Base-by-base conservation (phyloP, 1,140 invertebrate species). In the Drusus annulatus region DNA sequence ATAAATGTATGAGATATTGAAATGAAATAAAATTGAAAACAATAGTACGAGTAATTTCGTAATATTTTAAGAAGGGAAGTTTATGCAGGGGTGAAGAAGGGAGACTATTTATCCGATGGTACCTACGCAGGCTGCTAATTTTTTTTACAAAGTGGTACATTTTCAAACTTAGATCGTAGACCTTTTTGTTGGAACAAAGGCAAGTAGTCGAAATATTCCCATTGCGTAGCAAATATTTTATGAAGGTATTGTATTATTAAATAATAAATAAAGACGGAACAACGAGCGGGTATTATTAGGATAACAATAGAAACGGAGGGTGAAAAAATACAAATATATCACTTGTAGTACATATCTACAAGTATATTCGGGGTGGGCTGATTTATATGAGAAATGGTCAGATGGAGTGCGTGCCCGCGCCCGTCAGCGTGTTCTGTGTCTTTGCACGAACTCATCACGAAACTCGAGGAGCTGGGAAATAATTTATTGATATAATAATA, bases 221-320 rank as follows among this genome's bases (percentile, higher is more conserved):
- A 52, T 68, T 74, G 50, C 52, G 71, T 74, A 69, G 31, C 36
- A 25, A 78, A 68, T 78, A 78, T 78, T 78, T 78, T 78, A 78
- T 52, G 76, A 68, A 78, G 76, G 76, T 78, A 56, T 78, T 78
- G 76, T 78, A 78, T 78, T 78, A 78, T 73, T 74, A 74, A 78
- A 78, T 78, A 78, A 78, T 78, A 78, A 78, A 78, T 78, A 78
- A 78, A 78, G 76, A 78, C 62, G 28, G 50, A 19, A 51, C 36
- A 45, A 45, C 45, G 56, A 63, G 36, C 36, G 63, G 76, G 60
- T 17, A 69, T 78, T 78, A 78, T 78, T 78, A 65, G 76, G 60
- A 78, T 78, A 78, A 78, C 76, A 78, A 78, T 78, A 78, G 50
- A 28, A 69, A 63, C 25, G 50, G 76, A 50, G 31, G 25, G 76